phyloP scores from a whole-genome alignment of 1,140 invertebrate genomes.

The Pseudomyrmex pallidus region DNA sequence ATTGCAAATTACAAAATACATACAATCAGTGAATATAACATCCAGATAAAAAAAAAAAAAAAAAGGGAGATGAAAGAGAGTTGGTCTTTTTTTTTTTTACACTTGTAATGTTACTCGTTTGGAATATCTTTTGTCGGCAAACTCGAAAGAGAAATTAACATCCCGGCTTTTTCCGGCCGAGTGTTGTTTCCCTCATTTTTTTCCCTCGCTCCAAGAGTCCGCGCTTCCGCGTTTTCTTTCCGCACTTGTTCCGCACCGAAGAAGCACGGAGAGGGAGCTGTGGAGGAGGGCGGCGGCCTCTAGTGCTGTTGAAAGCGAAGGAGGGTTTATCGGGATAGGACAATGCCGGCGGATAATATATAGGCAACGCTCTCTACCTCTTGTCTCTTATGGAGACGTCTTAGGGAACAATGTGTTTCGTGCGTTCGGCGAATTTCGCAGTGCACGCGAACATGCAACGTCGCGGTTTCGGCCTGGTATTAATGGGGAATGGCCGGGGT shows the following conservation, averaged over 20 bases:
- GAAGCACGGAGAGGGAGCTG: background rate
- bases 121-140: no score
- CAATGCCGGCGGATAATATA: constrained; percentile 27
- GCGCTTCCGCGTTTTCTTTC: background rate
- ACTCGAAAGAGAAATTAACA: no score
- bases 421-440: constrained; percentile 48
- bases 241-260: constrained; percentile 3
- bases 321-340: constrained; percentile 40
- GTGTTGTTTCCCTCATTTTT: constrained; percentile 1
- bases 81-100: no score
- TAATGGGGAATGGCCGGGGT: constrained; percentile 59
- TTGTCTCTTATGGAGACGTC: constrained; percentile 35
- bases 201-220: constrained; percentile 3
- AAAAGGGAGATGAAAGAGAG: no score
- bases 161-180: background rate
- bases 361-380: constrained; percentile 10
- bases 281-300: background rate
- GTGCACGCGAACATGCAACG: constrained; percentile 48
- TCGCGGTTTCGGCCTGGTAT: constrained; percentile 53
- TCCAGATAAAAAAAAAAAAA: no score
- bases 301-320: constrained; percentile 38
- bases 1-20: no score
- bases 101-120: no score
- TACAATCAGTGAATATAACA: no score
- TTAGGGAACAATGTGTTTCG: constrained; percentile 53